A percentile compares a stretch with the other conserved stretches of the same genome.
Evolutionary conservation across 1,140 invertebrate species (phyloP).

Genomic region (Lamellibrachia luymesi): DNA sequence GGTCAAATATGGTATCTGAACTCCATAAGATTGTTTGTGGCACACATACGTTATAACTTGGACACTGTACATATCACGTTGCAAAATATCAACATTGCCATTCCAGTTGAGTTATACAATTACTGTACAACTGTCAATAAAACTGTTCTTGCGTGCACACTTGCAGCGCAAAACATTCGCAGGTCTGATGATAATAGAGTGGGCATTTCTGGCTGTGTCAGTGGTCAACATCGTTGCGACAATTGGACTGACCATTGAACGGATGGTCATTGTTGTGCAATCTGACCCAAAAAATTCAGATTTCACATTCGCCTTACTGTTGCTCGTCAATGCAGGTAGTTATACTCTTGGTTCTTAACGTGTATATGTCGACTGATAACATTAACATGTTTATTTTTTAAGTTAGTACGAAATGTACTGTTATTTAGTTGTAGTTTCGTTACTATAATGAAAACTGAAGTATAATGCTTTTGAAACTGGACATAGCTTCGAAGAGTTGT

Average conservation of each 20-base stretch:
- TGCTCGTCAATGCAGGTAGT: constrained; percentile 48
- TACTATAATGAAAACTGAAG: too few species aligned
- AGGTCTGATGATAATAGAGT: constrained; percentile 38
- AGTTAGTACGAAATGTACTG: too few species aligned
- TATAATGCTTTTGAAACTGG: too few species aligned
- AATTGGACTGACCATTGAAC: constrained; percentile 40
- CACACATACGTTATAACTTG: too few species aligned
- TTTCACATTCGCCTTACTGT: constrained; percentile 45
- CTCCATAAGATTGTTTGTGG: too few species aligned
- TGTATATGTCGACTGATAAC: not conserved
- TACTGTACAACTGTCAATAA: too few species aligned
- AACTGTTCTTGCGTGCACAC: not conserved
- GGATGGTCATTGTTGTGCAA: constrained; percentile 33
- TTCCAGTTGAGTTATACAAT: too few species aligned
- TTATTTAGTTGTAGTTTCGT: too few species aligned
- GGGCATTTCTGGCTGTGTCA: constrained; percentile 40
- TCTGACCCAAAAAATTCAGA: constrained; percentile 35
- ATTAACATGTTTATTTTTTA: not conserved
- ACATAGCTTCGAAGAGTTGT: too few species aligned
- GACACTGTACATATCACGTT: too few species aligned
- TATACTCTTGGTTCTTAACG: not conserved
- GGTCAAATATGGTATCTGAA: too few species aligned
- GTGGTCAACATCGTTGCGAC: constrained; percentile 41
- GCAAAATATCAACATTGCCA: too few species aligned
- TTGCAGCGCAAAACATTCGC: constrained; percentile 45